Evolutionary conservation across 1,140 invertebrate species (phyloP).

Genomic region (Hestina assimilis): DNA sequence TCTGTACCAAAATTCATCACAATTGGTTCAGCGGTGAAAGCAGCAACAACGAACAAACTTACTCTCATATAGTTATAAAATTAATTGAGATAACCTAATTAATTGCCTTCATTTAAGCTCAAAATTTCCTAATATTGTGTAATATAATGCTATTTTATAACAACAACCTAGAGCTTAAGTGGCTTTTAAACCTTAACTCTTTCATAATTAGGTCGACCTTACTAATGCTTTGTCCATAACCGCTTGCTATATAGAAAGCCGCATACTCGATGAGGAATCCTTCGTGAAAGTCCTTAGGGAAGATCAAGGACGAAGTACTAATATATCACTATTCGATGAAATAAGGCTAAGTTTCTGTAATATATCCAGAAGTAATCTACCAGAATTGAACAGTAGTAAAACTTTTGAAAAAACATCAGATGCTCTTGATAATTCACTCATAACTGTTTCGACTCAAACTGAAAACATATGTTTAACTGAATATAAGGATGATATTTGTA

Average conservation of each 20-base stretch:
- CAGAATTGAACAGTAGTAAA: slow-evolving; percentile 26
- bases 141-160: no score
- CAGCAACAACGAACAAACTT: no score
- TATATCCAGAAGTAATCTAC: slow-evolving; percentile 36
- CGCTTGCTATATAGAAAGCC: slow-evolving; percentile 45
- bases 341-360: slow-evolving; percentile 61
- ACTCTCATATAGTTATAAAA: no score
- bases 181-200: no score
- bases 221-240: slow-evolving; percentile 1
- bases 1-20: no score
- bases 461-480: slow-evolving; percentile 28
- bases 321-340: slow-evolving; percentile 64
- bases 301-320: slow-evolving; percentile 53
- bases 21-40: no score
- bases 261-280: slow-evolving; percentile 62
- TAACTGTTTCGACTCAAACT: slow-evolving; percentile 42
- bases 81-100: no score
- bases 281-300: slow-evolving; percentile 57
- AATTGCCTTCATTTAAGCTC: no score
- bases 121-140: background rate
- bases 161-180: no score
- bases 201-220: no score
- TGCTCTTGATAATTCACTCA: slow-evolving; percentile 23
- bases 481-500: slow-evolving; percentile 5
- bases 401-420: slow-evolving; percentile 29